These are phyloP conservation scores for Acanthococcus lagerstroemiae DNA, from an alignment of 2,888 invertebrate genomes.

Conservation along the genomic window DNA sequence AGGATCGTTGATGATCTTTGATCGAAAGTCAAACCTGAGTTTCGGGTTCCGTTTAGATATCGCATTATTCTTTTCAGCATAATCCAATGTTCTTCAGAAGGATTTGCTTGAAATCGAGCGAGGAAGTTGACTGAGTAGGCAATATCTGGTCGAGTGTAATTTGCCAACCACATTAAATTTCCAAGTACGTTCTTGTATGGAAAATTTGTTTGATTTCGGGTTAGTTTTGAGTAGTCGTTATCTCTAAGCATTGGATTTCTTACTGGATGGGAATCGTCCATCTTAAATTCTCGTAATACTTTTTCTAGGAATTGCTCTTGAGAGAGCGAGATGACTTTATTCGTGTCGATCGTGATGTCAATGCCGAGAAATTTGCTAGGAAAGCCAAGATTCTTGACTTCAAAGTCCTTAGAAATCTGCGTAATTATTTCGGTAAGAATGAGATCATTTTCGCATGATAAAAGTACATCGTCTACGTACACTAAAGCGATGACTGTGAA, in stretches of 20 bases:
- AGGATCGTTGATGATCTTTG: not conserved
- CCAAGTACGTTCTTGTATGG: not conserved
- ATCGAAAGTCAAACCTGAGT: not conserved
- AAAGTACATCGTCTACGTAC: not conserved
- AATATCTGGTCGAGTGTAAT: not conserved
- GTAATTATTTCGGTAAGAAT: not conserved
- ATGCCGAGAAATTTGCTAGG: not conserved
- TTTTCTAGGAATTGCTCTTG: not conserved
- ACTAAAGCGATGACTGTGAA: not conserved
- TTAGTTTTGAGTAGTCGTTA: not conserved
- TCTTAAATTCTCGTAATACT: not conserved
- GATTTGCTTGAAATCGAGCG: not conserved
- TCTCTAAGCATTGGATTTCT: not conserved
- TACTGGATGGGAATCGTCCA: not conserved
- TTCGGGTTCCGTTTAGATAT: not conserved
- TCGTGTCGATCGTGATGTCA: not conserved
- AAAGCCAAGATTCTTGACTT: not conserved
- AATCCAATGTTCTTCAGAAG: not conserved
- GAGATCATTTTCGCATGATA: not conserved
- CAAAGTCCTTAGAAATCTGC: not conserved
- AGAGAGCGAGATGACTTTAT: not conserved
- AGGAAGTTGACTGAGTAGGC: not conserved
- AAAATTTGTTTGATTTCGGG: not conserved
- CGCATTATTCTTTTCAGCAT: not conserved
- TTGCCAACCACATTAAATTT: not conserved